A percentile compares a stretch with the other conserved stretches of the same genome.
Evolutionary conservation across 2,797 vertebrate genomes (phyloP).

Genomic region (Coregonus ussuriensis): DNA sequence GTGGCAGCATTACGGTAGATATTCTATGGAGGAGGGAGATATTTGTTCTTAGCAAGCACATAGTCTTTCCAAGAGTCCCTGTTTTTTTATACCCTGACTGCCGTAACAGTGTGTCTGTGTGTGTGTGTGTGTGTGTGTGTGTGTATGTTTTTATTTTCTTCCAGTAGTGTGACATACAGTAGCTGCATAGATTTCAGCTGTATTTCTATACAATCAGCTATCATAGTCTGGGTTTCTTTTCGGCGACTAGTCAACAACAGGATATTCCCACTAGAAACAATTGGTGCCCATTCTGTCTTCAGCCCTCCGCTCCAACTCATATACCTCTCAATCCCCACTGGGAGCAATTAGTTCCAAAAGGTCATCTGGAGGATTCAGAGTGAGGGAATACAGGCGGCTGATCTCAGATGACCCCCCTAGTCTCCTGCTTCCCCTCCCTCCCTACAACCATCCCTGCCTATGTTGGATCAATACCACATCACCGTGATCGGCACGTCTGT

Average conservation of each 20-base stretch:
- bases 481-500: not conserved
- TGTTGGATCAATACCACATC: constrained; percentile 32
- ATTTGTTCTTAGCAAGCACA: not conserved
- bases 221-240: not conserved
- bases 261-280: constrained; percentile 5
- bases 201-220: not conserved
- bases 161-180: too few species aligned
- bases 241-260: not conserved
- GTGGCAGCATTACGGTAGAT: too few species aligned
- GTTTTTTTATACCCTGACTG: too few species aligned
- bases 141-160: too few species aligned
- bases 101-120: too few species aligned
- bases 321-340: constrained; percentile 10
- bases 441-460: constrained; percentile 4
- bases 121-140: too few species aligned
- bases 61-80: too few species aligned
- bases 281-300: not conserved
- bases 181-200: not conserved
- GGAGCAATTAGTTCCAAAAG: constrained; percentile 11
- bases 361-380: constrained; percentile 17
- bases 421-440: not conserved
- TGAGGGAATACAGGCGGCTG: constrained; percentile 5
- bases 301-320: not conserved
- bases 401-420: not conserved
- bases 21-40: constrained; percentile 6